These are phyloP conservation scores for Myiothlypis chrysogaster DNA, from an alignment of 2,797 vertebrate species.

Conservation along the genomic window DNA sequence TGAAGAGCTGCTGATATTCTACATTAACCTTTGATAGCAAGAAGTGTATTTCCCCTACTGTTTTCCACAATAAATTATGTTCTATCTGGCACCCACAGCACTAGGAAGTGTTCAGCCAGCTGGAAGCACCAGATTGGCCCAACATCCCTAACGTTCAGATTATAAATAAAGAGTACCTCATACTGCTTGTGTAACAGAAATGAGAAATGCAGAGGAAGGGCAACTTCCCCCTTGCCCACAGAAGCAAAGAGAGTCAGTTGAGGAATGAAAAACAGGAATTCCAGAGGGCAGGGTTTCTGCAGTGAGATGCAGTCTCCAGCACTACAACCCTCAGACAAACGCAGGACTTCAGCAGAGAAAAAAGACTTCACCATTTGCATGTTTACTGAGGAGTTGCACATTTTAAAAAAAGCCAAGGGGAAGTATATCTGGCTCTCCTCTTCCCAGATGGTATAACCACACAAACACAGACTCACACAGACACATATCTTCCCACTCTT, in stretches of 20 bases:
- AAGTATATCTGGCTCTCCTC: conserved; percentile 13
- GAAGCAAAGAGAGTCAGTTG: neutral
- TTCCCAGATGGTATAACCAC: conserved; percentile 48
- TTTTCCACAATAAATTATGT: conserved; percentile 47
- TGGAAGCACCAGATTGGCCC: conserved; percentile 19
- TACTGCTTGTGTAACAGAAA: conserved; percentile 48
- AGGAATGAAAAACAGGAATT: conserved; percentile 39
- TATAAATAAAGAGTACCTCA: conserved; percentile 46
- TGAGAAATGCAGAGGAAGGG: conserved; percentile 25
- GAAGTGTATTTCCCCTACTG: conserved; percentile 3
- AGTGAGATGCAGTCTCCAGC: neutral
- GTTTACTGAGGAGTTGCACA: neutral
- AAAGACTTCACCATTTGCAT: neutral
- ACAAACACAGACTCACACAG: conserved; percentile 27
- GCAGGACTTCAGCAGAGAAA: neutral
- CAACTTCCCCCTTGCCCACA: conserved; percentile 43
- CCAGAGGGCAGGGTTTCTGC: neutral
- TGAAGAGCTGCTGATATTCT: conserved; percentile 30
- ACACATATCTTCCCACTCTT: conserved; percentile 21
- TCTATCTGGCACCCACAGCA: neutral
- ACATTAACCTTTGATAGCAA: neutral
- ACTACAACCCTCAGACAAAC: neutral
- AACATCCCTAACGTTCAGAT: neutral
- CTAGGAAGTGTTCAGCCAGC: conserved; percentile 38
- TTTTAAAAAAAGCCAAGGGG: neutral